Conservation (phyloP, 2,113 vertebrate species). For the Erinaceus europaeus region DNA sequence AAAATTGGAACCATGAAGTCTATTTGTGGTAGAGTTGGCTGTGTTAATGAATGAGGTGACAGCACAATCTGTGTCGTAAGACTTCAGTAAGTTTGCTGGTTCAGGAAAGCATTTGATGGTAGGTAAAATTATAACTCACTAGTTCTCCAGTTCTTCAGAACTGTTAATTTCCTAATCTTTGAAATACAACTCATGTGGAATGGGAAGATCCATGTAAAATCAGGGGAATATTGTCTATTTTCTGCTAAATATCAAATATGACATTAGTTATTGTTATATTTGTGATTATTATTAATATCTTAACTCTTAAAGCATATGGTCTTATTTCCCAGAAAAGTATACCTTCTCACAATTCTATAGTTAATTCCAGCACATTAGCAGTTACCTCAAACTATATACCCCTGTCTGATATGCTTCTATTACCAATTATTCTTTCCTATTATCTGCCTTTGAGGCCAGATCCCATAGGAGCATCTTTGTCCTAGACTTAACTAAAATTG, state of each 20-base stretch:
- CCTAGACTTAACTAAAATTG: background rate
- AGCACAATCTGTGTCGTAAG: background rate
- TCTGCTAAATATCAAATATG: background rate
- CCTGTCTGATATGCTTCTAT: fast-evolving
- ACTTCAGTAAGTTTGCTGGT: background rate
- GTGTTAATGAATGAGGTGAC: background rate
- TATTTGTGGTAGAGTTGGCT: background rate
- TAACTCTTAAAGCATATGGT: background rate
- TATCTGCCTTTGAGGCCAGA: background rate
- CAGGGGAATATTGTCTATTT: background rate
- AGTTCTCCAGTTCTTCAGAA: background rate
- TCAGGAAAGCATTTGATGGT: background rate
- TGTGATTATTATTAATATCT: background rate
- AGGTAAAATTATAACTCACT: background rate
- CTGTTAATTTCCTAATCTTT: background rate
- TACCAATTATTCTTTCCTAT: background rate
- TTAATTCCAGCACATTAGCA: background rate
- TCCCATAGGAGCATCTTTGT: background rate
- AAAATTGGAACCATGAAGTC: background rate
- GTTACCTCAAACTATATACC: background rate
- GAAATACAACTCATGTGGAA: background rate
- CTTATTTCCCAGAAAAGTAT: background rate
- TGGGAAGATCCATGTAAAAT: background rate
- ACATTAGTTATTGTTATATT: background rate
- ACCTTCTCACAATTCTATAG: background rate